Base-by-base conservation (phyloP, 92 coral and sea anemone genomes). In the Palythoa heliodiscus region DNA sequence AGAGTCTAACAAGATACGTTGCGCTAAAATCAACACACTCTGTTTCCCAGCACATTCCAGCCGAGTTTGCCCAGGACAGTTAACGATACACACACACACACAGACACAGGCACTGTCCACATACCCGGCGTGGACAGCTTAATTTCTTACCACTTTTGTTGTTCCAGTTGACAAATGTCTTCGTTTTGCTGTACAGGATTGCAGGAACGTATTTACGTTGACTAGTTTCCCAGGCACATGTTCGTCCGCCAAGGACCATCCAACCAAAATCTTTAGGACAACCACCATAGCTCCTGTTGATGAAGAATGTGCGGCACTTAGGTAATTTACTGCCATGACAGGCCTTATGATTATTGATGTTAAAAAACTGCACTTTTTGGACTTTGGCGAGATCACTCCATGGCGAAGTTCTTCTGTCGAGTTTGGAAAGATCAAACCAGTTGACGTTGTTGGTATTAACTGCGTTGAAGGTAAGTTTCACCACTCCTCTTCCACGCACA, bases 171-270 rank as follows among this genome's bases (percentile, higher is more conserved):
- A 70, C 70, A 2, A 63, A 52, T 0, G 17, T 64, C 7, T 9
- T 9, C 4, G 5, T 35, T 53, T 80, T 80, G 74, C 84, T 80
- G 84, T 80, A 80, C 74, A 80, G 25, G 61, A 80, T 80, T 66
- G 84, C 84, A 7, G 84, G 84, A 24, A 63, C 73, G 14, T 22
- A 15, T 76, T 15, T 48, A n/a, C 73, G 73, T 0, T 58, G 6
- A 22, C 10, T 53, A 7, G 47, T 80, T 22, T 80, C 84, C 84
- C 84, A 80, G 22, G 19, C 0, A 24, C 84, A 80, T 2, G 24
- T 3, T 47, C 43, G 7, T 43, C 74, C 73, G 22, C 61, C 84
- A 2, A 80, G 72, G 7, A 80, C 84, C 58, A 80, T 19, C 84
- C 84, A 80, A 47, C 84, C 84, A 0, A 6, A 24, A 29, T 80